A percentile compares a stretch with the other conserved stretches of the same genome.
These are phyloP conservation scores for Neosilurus hyrtlii DNA, from an alignment of 2,797 vertebrate species.

Conservation along the genomic window DNA sequence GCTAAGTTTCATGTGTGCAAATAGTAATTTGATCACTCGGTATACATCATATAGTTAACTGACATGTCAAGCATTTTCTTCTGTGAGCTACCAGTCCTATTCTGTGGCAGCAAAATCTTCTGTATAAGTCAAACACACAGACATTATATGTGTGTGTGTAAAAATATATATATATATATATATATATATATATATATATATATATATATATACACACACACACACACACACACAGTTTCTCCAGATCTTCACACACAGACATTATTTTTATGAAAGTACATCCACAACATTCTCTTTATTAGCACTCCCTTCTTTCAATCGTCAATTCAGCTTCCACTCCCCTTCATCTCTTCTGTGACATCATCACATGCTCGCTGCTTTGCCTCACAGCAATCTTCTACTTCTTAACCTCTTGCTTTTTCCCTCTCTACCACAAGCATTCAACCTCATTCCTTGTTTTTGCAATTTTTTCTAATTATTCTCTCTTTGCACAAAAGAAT, in stretches of 20 bases:
- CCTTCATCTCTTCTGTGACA: slow-evolving; percentile 50
- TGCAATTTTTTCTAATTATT: slow-evolving; percentile 18
- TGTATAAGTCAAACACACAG: no score
- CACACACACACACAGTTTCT: neutral
- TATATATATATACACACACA: neutral
- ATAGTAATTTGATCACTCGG: no score
- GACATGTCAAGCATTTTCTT: no score
- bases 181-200: neutral
- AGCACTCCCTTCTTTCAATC: neutral
- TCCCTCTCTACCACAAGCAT: slow-evolving; percentile 49
- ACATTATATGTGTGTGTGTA: no score
- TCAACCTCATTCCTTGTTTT: slow-evolving; percentile 9
- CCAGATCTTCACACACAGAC: no score
- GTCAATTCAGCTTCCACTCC: slow-evolving; percentile 2
- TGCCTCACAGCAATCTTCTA: slow-evolving; percentile 48
- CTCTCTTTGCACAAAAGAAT: slow-evolving; percentile 48
- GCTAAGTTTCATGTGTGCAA: no score
- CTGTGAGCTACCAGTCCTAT: no score
- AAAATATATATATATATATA: no score
- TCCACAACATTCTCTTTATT: neutral
- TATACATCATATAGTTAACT: no score
- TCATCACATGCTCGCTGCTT: neutral
- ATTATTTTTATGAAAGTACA: neutral
- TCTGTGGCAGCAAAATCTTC: no score
- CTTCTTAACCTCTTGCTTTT: slow-evolving; percentile 40